A percentile compares a stretch with the other conserved stretches of the same genome.
Evolutionary conservation across 2,888 invertebrate genomes (phyloP).

Genomic region (Tachina fera): DNA sequence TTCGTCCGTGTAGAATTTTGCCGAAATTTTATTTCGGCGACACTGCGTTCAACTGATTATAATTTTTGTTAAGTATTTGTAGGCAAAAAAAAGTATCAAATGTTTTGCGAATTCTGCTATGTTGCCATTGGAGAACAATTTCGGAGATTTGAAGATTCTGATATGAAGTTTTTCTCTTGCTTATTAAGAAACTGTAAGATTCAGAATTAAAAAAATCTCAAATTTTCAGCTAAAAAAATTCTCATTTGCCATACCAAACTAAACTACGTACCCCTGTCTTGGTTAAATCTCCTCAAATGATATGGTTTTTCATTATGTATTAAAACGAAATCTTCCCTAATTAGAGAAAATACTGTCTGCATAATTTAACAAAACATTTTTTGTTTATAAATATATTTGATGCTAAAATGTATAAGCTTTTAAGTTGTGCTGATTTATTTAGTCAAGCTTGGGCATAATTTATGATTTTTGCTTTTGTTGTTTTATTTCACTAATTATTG

Average conservation of each 20-base stretch:
- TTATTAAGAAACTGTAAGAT: neutral
- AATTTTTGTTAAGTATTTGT: too few relatives aligned
- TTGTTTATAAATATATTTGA: conserved; percentile 9
- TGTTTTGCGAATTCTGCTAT: too few relatives aligned
- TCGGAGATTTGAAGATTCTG: too few relatives aligned
- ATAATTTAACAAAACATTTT: neutral
- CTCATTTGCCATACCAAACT: neutral
- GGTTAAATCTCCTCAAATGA: neutral
- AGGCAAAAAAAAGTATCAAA: too few relatives aligned
- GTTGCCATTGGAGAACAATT: too few relatives aligned
- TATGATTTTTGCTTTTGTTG: conserved; percentile 31
- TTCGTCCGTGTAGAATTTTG: too few relatives aligned
- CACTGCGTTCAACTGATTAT: too few relatives aligned
- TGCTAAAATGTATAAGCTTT: conserved; percentile 55
- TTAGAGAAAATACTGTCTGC: neutral
- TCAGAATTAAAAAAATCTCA: neutral
- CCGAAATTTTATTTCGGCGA: too few relatives aligned
- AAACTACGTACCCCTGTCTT: neutral
- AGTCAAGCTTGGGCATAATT: conserved; percentile 27
- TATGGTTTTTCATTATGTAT: neutral
- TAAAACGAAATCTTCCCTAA: neutral
- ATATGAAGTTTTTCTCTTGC: too few relatives aligned
- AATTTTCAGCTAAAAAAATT: neutral
- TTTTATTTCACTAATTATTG: conserved; percentile 31
- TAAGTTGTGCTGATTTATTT: conserved; percentile 56